Conservation (phyloP, 35 echinoderm and acorn worm species). For the Ophiothrix spiculata region DNA sequence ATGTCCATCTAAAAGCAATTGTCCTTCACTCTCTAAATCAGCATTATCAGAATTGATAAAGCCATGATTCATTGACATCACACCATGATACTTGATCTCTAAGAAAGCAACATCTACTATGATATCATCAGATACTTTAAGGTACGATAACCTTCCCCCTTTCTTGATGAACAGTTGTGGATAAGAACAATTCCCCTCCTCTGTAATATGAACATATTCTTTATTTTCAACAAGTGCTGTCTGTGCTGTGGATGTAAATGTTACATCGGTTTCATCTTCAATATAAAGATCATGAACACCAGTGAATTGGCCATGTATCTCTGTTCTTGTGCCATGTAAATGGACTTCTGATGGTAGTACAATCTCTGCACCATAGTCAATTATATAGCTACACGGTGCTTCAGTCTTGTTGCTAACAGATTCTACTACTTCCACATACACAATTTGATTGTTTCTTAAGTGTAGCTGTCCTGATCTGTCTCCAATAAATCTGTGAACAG, state of each 20-base stretch:
- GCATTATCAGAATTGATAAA: constrained; percentile 77
- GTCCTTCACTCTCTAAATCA: constrained; percentile 85
- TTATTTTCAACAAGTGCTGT: constrained; percentile 72
- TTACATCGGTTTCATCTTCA: constrained; percentile 60
- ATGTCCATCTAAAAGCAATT: constrained; percentile 56
- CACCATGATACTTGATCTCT: constrained; percentile 79
- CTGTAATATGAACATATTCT: constrained; percentile 74
- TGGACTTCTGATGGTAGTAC: constrained; percentile 80
- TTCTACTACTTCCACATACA: constrained; percentile 82
- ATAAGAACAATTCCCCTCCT: constrained; percentile 82
- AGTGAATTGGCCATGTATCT: constrained; percentile 67
- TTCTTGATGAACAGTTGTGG: constrained; percentile 66
- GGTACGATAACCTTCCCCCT: constrained; percentile 63
- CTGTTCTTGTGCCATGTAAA: constrained; percentile 78
- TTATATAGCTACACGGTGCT: constrained; percentile 80
- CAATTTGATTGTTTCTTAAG: constrained; percentile 62
- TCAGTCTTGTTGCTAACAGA: constrained; percentile 75
- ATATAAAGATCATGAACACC: constrained; percentile 80
- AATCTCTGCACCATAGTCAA: constrained; percentile 83
- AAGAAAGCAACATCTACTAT: constrained; percentile 61
- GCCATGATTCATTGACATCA: constrained; percentile 68
- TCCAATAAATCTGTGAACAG: constrained; percentile 79
- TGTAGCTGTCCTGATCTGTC: constrained; percentile 87
- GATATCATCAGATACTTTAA: constrained; percentile 41
- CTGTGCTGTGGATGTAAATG: constrained; percentile 74